phyloP scores from a whole-genome alignment of 2,797 vertebrate species.

The Gymnopithys bicolor region DNA sequence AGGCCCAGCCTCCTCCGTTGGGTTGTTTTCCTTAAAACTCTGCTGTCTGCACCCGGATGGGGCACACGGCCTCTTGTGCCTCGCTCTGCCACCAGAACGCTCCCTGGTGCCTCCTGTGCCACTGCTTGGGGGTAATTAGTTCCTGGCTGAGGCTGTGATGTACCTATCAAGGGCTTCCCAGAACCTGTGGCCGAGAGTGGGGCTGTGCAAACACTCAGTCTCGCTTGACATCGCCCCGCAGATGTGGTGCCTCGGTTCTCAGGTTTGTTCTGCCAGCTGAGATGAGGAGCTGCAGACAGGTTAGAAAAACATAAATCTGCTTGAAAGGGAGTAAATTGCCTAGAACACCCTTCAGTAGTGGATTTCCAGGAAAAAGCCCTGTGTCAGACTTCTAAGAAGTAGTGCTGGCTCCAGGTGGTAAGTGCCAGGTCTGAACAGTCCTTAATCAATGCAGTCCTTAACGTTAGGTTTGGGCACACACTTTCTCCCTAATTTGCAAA shows the following conservation, averaged over 20 bases:
- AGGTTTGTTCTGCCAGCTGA: constrained; percentile 31
- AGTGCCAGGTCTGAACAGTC: neutral
- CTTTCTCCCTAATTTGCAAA: neutral
- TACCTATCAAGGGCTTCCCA: neutral
- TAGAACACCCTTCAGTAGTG: neutral
- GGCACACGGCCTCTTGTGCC: neutral
- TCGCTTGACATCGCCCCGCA: neutral
- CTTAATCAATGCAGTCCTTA: neutral
- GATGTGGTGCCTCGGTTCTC: rapidly evolving
- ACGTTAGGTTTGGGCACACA: neutral
- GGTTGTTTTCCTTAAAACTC: neutral
- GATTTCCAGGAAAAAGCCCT: constrained; percentile 44
- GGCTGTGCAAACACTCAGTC: neutral
- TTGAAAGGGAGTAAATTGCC: constrained; percentile 11
- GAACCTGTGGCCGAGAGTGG: rapidly evolving
- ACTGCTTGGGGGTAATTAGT: neutral
- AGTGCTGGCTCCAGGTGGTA: neutral
- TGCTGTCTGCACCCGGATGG: neutral
- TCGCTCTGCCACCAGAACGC: neutral
- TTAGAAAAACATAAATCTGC: neutral
- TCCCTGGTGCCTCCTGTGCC: neutral
- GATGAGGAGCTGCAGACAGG: constrained; percentile 1
- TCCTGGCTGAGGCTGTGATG: neutral
- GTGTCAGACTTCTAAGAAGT: constrained; percentile 42
- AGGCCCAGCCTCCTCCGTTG: neutral